Conservation (phyloP, 1,140 invertebrate species). For the Scaptomyza graminum region DNA sequence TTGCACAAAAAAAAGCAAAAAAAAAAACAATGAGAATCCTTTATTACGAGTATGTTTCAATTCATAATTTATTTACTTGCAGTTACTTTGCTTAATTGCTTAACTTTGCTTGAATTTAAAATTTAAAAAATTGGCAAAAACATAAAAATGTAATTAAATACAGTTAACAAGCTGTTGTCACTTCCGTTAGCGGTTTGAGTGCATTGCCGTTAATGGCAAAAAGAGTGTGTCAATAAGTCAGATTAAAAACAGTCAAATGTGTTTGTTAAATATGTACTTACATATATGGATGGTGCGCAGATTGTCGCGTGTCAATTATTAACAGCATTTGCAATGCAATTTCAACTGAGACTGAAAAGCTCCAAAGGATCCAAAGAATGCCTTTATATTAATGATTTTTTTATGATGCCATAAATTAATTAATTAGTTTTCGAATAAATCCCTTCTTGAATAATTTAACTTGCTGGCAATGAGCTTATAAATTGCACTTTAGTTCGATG, state of each 20-base stretch:
- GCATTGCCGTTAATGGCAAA: not conserved
- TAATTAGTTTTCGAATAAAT: too few species aligned
- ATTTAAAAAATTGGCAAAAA: not conserved
- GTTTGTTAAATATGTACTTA: not conserved
- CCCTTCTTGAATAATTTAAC: not conserved
- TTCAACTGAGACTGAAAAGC: conserved; percentile 8
- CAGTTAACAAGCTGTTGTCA: conserved; percentile 26
- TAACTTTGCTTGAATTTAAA: conserved; percentile 9
- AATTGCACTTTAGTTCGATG: not conserved
- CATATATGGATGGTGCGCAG: not conserved
- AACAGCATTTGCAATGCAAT: not conserved
- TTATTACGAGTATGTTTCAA: conserved; percentile 5
- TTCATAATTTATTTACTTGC: conserved; percentile 2
- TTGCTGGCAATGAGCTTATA: not conserved
- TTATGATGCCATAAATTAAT: too few species aligned
- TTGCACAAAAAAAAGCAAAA: not conserved
- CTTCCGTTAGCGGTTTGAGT: conserved; percentile 7
- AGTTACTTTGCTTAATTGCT: conserved; percentile 12
- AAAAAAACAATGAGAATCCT: not conserved
- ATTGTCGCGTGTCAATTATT: not conserved
- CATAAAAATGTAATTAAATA: not conserved
- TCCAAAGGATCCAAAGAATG: not conserved
- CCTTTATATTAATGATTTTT: not conserved
- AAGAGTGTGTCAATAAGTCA: not conserved
- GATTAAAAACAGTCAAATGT: not conserved